Conservation (phyloP, 2,797 vertebrate species). For the Harpagifer antarcticus region DNA sequence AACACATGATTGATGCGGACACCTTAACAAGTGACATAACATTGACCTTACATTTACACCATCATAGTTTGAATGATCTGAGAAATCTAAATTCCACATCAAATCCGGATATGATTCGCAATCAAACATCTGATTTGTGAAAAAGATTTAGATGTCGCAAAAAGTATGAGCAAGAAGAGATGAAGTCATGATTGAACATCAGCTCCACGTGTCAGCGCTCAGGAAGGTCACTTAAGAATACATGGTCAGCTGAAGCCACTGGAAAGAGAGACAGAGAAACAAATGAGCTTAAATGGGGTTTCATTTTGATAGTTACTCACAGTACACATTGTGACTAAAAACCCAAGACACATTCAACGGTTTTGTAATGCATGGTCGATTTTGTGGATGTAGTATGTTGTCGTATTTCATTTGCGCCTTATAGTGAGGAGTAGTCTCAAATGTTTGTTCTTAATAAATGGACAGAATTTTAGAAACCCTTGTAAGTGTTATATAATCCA, state of each 20-base stretch:
- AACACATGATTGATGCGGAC: neutral
- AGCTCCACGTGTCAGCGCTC: neutral
- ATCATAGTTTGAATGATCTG: neutral
- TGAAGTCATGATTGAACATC: no score
- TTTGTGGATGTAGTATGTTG: neutral
- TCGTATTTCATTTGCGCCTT: neutral
- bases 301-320: neutral
- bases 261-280: conserved; percentile 28
- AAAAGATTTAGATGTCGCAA: neutral
- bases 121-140: neutral
- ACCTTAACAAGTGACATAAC: neutral
- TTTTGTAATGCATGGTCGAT: neutral
- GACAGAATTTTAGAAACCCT: neutral
- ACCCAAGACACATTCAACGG: neutral
- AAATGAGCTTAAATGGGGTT: neutral
- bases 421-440: neutral
- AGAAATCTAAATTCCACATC: neutral
- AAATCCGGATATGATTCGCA: neutral
- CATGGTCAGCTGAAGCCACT: conserved; percentile 89
- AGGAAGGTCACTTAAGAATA: conserved; percentile 74
- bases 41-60: neutral
- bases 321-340: neutral
- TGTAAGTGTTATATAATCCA: neutral
- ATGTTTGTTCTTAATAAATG: neutral
- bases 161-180: conserved; percentile 21